Evolutionary conservation across 2,113 vertebrate species (phyloP), one percentile per base, ranked within the genome.

Genomic region (Takifugu flavidus): DNA sequence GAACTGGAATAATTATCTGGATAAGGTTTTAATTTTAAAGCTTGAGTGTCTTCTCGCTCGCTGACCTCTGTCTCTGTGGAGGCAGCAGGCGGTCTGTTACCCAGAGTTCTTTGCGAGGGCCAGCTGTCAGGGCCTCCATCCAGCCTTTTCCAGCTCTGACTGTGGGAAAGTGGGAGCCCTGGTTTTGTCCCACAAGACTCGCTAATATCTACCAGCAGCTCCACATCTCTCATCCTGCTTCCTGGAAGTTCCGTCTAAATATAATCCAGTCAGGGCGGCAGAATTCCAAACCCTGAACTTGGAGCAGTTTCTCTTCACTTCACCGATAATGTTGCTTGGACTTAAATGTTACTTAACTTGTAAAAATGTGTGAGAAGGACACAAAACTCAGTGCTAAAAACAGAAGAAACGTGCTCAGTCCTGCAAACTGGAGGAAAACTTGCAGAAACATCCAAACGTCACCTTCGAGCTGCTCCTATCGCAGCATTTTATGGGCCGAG

Each of bases 91-190:
- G 52, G 73, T 77, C 59, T n/a, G 10, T 72, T 78, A 78, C 79
- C 72, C 84, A 79, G 65, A 29, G 60, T 78, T 53, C 83, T 27
- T 73, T 39, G 27, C 72, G 46, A 52, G 60, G 81, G 72, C 79
- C 82, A 86, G 86, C 88, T 89, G 88, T 87, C 90, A 89, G 65
- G 75, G 80, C 84, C 72, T 50, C 62, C 59, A 75, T 91, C 86
- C 86, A 82, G 78, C 25, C n/a, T 55, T 79, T 74, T 84, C 68
- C 67, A 77, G 79, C 75, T 56, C 62, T 59, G 86, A 90, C 86
- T 90, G 89, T 91, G 90, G 90, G 90, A 91, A 91, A 87, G 86
- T 87, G 70, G 62, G 65, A 78, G 79, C 65, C 68, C 70, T 13
- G 10, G 70, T 56, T 49, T 53, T 1, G 62, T 82, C 79, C 82